Percentiles rank a stretch among this genome's conserved stretches.
Evolutionary conservation across 1,140 invertebrate species (phyloP).

Genomic region (Bathynomus jamesi): DNA sequence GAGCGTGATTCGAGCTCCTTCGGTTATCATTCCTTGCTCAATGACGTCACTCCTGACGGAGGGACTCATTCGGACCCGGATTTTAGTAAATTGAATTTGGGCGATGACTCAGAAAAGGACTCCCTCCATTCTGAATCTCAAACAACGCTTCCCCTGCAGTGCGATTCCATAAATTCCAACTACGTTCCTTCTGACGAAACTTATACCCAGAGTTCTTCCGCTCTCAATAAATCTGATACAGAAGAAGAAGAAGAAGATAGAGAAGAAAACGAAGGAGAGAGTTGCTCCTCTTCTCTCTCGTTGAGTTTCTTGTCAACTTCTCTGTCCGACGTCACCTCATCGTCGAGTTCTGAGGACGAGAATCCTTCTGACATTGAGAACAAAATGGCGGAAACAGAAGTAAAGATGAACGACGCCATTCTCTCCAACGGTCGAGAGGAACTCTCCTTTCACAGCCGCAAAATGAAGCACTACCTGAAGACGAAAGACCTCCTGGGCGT

Average conservation of each 20-base stretch:
- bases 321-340: not conserved
- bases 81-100: not conserved
- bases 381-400: conserved; percentile 32
- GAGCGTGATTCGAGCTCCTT: not conserved
- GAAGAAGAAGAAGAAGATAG: not conserved
- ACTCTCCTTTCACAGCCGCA: conserved; percentile 21
- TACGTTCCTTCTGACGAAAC: not conserved
- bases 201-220: not conserved
- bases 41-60: not conserved
- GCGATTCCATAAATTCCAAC: not conserved
- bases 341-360: conserved; percentile 40
- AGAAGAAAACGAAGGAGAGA: not conserved
- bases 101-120: not conserved
- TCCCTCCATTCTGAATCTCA: not conserved
- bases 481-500: conserved; percentile 16
- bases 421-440: conserved; percentile 41
- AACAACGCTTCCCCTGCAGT: too few species aligned
- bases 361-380: conserved; percentile 37
- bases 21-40: not conserved
- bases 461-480: conserved; percentile 30
- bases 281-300: not conserved
- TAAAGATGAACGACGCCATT: conserved; percentile 41
- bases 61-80: not conserved
- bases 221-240: not conserved
- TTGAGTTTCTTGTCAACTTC: not conserved